Evolutionary conservation across 2,797 vertebrate genomes (phyloP).

Genomic region (Heteromormyrus szaboi): DNA sequence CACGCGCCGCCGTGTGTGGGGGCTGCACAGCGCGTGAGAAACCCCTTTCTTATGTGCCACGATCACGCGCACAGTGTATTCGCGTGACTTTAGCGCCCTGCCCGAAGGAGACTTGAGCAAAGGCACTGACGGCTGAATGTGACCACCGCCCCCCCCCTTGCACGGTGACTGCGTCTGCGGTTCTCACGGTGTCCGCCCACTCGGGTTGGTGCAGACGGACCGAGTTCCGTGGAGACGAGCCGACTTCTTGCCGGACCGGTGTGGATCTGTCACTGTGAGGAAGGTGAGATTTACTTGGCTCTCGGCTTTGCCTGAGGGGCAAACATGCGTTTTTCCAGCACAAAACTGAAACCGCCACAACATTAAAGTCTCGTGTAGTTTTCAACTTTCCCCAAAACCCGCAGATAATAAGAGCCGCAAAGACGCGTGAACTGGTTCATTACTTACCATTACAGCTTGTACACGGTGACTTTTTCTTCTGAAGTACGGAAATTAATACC

Average conservation of each 20-base stretch:
- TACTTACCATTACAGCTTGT: neutral
- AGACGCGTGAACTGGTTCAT: neutral
- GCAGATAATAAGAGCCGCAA: neutral
- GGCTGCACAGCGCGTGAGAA: neutral
- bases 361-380: neutral
- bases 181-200: neutral
- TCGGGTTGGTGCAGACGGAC: neutral
- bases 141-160: neutral
- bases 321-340: neutral
- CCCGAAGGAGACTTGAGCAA: neutral
- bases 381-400: neutral
- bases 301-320: neutral
- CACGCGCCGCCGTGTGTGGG: neutral
- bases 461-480: neutral
- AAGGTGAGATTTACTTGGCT: neutral
- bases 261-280: neutral
- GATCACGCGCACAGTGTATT: neutral
- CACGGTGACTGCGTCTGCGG: neutral
- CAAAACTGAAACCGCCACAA: neutral
- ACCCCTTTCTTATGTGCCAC: neutral
- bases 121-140: neutral
- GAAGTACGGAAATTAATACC: neutral
- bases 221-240: neutral
- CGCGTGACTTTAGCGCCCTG: neutral
- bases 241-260: neutral